A percentile compares a stretch with the other conserved stretches of the same genome.
These are phyloP conservation scores for Chiloscyllium plagiosum DNA, from an alignment of 2,113 vertebrate genomes.

Conservation along the genomic window DNA sequence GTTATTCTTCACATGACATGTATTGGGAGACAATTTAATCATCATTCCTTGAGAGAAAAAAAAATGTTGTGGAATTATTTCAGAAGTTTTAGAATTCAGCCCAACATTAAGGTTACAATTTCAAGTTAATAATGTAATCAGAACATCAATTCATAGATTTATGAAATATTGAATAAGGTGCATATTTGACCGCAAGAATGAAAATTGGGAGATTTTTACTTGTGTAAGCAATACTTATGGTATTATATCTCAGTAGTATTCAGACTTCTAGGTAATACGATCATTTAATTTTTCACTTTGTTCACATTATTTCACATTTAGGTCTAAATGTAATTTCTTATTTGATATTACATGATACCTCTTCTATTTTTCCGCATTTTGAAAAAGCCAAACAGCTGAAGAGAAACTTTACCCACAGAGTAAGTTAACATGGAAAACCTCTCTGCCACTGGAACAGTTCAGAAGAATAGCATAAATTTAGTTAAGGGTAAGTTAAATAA, in stretches of 20 bases:
- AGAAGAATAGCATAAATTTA: neutral
- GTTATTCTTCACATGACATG: neutral
- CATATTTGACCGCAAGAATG: no score
- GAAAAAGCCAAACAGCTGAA: neutral
- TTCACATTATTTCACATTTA: neutral
- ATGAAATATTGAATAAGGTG: neutral
- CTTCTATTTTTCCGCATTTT: neutral
- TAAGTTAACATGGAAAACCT: neutral
- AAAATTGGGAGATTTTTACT: neutral
- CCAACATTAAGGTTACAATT: neutral
- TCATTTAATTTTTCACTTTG: neutral
- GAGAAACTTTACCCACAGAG: neutral
- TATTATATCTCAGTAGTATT: neutral
- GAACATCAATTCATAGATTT: neutral
- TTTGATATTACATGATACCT: neutral
- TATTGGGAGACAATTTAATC: neutral
- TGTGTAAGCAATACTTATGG: neutral
- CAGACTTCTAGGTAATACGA: neutral
- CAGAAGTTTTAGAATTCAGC: neutral
- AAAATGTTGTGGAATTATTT: neutral
- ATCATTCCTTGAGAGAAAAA: neutral
- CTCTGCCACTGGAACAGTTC: neutral
- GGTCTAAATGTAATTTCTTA: neutral
- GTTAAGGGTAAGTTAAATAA: neutral
- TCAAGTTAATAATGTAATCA: neutral